Evolutionary conservation across 2,797 vertebrate genomes (phyloP), one percentile per base, ranked within the genome.

Genomic region (Sebastes taczanowskii): DNA sequence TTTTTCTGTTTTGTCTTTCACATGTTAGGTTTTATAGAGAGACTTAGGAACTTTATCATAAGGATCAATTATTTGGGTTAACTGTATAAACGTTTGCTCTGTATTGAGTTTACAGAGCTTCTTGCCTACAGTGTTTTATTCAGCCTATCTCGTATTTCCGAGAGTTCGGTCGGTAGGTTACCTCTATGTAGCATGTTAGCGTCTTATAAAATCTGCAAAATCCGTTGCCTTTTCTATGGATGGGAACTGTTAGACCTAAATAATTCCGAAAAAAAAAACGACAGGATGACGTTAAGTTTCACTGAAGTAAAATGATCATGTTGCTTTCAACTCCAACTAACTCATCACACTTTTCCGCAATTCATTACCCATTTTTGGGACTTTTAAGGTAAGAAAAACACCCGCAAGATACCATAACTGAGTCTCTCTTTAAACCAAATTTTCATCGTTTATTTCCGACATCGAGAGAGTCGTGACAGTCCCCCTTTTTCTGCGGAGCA

Each of bases 141-240:
- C 76, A 80, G 66, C 79, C 52, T 73, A 46, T 86, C 72, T 89
- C 67, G 58, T 86, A 27, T 75, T 69, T 81, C 67, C 53, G 82
- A 87, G 74, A 84, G 71, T 89, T 70, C 34, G 52, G 27, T 87
- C 34, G 55, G 27, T 86, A 91, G 85, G 76, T 89, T 89, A 84
- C 81, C 83, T 89, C 86, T 83, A 85, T 82, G 82, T 90, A 91
- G 88, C 91, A 88, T 85, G 86, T 85, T 92, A 91, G 91, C 87
- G 77, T 93, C 86, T 84, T 91, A 88, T 79, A 68, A 86, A 86
- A 81, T 77, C 74, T 84, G 72, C 73, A 78, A 76, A 84, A 82
- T 69, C 52, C 65, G 60, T 90, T 80, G 79, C 66, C 76, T 91
- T 90, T 82, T 73, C 52, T 75, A 56, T 56, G 72, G 69, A 82